Evolutionary conservation across 2,797 vertebrate genomes (phyloP).

Genomic region (Brachyrhaphis roseni): DNA sequence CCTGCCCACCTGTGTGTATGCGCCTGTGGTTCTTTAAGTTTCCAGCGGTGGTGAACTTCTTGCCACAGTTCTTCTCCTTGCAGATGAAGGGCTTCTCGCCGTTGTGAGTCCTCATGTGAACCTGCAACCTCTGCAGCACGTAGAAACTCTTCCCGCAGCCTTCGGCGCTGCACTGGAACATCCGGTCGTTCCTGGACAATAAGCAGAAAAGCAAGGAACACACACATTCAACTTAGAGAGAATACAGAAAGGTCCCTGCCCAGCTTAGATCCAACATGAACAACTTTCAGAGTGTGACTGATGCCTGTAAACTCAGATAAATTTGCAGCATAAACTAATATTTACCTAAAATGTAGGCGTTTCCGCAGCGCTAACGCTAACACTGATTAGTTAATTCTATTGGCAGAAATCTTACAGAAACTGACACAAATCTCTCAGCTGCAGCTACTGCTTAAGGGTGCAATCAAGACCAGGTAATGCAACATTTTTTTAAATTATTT

Average conservation of each 20-base stretch:
- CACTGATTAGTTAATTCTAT: no score
- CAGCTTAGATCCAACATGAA: background rate
- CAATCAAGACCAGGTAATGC: no score
- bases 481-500: no score
- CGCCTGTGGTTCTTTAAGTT: slow-evolving; percentile 98
- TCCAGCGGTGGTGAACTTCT: slow-evolving; percentile 97
- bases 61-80: slow-evolving; percentile 92
- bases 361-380: no score
- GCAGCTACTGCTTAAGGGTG: no score
- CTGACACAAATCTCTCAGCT: no score
- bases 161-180: slow-evolving; percentile 93
- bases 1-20: slow-evolving; percentile 90
- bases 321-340: background rate
- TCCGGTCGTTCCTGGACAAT: slow-evolving; percentile 90
- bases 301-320: background rate
- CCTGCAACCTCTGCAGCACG: slow-evolving; percentile 95
- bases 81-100: slow-evolving; percentile 97
- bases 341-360: no score
- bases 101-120: slow-evolving; percentile 98
- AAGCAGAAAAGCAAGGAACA: slow-evolving; percentile 10
- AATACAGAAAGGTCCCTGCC: background rate
- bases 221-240: no score
- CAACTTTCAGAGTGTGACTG: background rate
- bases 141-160: slow-evolving; percentile 99
- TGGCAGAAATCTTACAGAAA: no score